A percentile compares a stretch with the other conserved stretches of the same genome.
These are phyloP conservation scores for Pseudorhombus dupliciocellatus DNA, from an alignment of 2,113 vertebrate genomes.

Conservation along the genomic window DNA sequence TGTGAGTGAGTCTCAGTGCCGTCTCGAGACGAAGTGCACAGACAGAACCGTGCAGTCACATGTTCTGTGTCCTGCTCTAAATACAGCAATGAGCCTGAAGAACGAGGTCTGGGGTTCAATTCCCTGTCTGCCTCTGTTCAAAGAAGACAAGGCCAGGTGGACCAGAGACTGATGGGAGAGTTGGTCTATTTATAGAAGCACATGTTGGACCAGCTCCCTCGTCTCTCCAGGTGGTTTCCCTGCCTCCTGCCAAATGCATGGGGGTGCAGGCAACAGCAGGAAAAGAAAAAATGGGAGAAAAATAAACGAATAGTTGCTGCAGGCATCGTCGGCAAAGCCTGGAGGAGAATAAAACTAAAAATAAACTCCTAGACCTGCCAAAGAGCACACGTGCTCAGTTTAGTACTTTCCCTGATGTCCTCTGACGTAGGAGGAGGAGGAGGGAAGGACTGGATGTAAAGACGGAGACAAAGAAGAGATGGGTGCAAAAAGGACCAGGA, in stretches of 20 bases:
- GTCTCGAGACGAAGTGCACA: neutral
- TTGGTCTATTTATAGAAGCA: constrained; percentile 20
- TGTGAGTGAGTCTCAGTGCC: neutral
- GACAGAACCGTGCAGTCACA: neutral
- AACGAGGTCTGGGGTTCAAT: neutral
- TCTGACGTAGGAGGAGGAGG: neutral
- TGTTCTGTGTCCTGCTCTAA: neutral
- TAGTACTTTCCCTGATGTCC: constrained; percentile 9
- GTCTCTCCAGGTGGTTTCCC: constrained; percentile 39
- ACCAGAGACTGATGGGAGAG: constrained; percentile 4
- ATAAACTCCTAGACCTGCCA: neutral
- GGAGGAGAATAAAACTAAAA: neutral
- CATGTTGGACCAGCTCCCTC: constrained; percentile 2
- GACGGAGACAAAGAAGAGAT: neutral
- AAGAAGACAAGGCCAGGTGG: constrained; percentile 21
- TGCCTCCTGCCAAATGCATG: constrained; percentile 15
- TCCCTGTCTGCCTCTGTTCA: neutral
- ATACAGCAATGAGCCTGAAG: neutral
- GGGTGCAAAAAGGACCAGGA: neutral
- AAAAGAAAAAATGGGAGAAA: neutral
- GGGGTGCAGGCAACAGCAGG: neutral
- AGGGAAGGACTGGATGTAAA: neutral
- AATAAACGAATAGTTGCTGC: neutral
- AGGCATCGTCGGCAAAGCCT: no score
- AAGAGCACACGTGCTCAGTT: neutral